Evolutionary conservation across 2,113 vertebrate species (phyloP), one percentile per base, ranked within the genome.

Genomic region (Aix galericulata): DNA sequence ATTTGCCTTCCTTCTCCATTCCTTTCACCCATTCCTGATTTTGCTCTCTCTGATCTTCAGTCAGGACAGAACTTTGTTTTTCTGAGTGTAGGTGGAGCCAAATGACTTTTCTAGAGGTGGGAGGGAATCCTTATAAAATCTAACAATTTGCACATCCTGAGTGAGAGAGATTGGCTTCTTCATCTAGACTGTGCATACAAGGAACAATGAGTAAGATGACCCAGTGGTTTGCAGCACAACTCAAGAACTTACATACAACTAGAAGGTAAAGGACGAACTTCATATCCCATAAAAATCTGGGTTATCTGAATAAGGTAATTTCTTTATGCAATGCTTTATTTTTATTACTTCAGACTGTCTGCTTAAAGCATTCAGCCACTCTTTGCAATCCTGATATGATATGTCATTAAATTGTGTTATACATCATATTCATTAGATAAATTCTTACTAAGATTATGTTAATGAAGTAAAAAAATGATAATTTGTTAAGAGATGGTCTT

Each of bases 241-340:
- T 88, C n/a, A 63, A 59, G 56, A 94, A 60, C 11, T 71, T 83
- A 42, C 1, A 6, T 63, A 55, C 6, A 71, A 52, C 68, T 52
- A 42, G 72, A 88, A 86, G 32, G 62, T 93, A 85, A 94, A 92
- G 13, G 69, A 94, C 77, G 59, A 86, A 6, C 67, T 53, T 82
- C 26, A 15, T 42, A 63, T 32, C 44, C 17, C 26, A 7, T 27
- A 68, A 26, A 62, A 91, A 38, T 27, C 50, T 59, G 75, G 11
- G 8, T 52, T 74, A 46, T 31, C 23, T 23, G 17, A 74, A 55
- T 71, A 90, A 96, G 96, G 95, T 97, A 97, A 81, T 93, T 95
- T 88, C 7, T 86, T 88, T 55, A 69, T 63, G 25, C 11, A 80
- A 2, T 62, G 44, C n/a, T 89, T 89, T 5, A 48, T 52, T 89